These are phyloP conservation scores for Myotis yumanensis DNA, from an alignment of 2,113 vertebrate species.

Conservation along the genomic window DNA sequence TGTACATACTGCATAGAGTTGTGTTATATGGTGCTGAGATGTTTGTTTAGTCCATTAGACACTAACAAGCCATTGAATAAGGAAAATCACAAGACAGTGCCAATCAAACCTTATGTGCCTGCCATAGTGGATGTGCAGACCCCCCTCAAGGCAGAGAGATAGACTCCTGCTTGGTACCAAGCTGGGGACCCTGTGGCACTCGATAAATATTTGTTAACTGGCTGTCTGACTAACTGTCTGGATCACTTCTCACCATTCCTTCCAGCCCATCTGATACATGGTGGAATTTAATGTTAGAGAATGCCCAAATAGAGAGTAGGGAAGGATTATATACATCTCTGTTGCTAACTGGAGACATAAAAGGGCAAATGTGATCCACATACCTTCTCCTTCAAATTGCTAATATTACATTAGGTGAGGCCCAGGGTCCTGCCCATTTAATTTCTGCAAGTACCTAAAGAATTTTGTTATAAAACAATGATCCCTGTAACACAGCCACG, in stretches of 20 bases:
- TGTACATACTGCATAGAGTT: constrained; percentile 62
- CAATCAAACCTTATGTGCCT: constrained; percentile 38
- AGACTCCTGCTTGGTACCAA: constrained; percentile 13
- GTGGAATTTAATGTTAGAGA: neutral
- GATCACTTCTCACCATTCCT: constrained; percentile 20
- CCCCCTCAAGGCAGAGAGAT: constrained; percentile 16
- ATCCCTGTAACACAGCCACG: neutral
- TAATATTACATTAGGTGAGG: neutral
- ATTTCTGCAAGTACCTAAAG: neutral
- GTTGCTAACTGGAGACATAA: neutral
- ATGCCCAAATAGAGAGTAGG: neutral
- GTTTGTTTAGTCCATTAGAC: constrained; percentile 64
- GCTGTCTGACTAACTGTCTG: neutral
- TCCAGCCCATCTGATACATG: neutral
- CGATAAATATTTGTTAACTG: constrained; percentile 47
- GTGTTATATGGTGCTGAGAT: constrained; percentile 36
- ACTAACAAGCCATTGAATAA: constrained; percentile 55
- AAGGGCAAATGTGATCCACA: neutral
- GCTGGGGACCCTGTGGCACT: neutral
- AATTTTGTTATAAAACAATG: neutral
- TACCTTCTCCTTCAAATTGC: neutral
- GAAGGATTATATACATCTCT: neutral
- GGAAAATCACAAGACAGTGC: constrained; percentile 36
- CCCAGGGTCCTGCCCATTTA: neutral
- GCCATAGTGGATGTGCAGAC: neutral